Evolutionary conservation across 2,888 invertebrate genomes (phyloP).

Genomic region (Acanthopleura granulata): DNA sequence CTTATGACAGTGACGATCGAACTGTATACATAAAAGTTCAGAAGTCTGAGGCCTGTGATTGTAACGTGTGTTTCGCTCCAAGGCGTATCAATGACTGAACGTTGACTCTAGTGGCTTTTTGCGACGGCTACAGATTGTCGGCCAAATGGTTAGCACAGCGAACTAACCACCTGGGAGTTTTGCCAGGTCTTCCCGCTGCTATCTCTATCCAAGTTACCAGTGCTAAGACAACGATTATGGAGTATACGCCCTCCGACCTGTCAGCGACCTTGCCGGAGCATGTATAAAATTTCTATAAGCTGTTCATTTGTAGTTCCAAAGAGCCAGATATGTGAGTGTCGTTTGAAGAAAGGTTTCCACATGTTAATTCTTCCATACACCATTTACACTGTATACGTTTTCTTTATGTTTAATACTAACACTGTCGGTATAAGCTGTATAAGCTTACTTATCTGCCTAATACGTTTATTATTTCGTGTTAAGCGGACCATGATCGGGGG

Average conservation of each 20-base stretch:
- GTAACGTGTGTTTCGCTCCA: background rate
- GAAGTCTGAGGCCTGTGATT: no score
- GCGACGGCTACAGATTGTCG: background rate
- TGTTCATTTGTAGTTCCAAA: background rate
- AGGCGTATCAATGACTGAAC: background rate
- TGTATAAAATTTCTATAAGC: background rate
- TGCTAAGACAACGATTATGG: background rate
- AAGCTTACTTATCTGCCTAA: background rate
- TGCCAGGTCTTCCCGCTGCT: background rate
- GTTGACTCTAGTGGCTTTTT: background rate
- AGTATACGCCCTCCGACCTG: background rate
- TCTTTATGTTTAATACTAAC: conserved; percentile 5
- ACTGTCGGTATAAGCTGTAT: background rate
- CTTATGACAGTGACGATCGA: no score
- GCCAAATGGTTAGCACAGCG: no score
- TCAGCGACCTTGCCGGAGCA: background rate
- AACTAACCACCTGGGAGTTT: background rate
- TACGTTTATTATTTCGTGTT: conserved; percentile 2
- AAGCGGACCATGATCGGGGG: background rate
- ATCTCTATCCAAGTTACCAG: background rate
- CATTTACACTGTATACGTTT: background rate
- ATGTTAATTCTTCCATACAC: background rate
- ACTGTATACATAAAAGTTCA: no score
- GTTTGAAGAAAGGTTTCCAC: no score
- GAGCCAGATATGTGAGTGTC: background rate